These are phyloP conservation scores for Denticeps clupeoides DNA, from an alignment of 2,797 vertebrate genomes.

Conservation along the genomic window DNA sequence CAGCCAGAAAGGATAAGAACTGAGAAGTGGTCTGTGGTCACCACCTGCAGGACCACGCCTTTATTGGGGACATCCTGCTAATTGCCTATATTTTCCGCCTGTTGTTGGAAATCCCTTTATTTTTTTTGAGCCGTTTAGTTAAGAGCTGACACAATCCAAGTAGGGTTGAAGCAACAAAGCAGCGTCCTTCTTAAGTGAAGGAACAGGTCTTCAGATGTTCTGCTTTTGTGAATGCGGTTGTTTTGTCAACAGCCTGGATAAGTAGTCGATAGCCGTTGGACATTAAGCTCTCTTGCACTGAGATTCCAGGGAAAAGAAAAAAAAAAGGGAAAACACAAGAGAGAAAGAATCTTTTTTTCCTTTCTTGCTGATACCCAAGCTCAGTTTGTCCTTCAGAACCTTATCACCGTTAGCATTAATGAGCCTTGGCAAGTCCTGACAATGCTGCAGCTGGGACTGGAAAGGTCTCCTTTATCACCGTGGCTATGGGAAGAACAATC, in stretches of 20 bases:
- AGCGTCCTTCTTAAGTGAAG: too few species aligned
- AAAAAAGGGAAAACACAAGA: slow-evolving; percentile 27
- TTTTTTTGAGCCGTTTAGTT: too few species aligned
- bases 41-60: too few species aligned
- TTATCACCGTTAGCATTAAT: slow-evolving; percentile 65
- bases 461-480: slow-evolving; percentile 55
- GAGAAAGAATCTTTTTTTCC: slow-evolving; percentile 32
- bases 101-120: too few species aligned
- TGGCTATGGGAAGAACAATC: slow-evolving; percentile 45
- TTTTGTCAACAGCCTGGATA: slow-evolving; percentile 50
- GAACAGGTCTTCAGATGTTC: slow-evolving; percentile 12
- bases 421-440: slow-evolving; percentile 65
- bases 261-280: slow-evolving; percentile 52
- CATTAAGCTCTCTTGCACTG: slow-evolving; percentile 45
- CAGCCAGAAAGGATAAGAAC: too few species aligned
- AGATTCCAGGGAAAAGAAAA: slow-evolving; percentile 17
- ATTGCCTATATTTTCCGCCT: too few species aligned
- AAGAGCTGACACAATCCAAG: too few species aligned
- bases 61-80: too few species aligned
- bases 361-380: slow-evolving; percentile 49
- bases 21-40: too few species aligned
- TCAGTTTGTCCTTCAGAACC: slow-evolving; percentile 67
- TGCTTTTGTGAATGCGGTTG: slow-evolving; percentile 23
- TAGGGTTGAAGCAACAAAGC: too few species aligned
- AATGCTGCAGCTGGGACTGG: slow-evolving; percentile 62